Base-by-base conservation (phyloP, 2,888 invertebrate genomes). In the Amblyteles armatorius region DNA sequence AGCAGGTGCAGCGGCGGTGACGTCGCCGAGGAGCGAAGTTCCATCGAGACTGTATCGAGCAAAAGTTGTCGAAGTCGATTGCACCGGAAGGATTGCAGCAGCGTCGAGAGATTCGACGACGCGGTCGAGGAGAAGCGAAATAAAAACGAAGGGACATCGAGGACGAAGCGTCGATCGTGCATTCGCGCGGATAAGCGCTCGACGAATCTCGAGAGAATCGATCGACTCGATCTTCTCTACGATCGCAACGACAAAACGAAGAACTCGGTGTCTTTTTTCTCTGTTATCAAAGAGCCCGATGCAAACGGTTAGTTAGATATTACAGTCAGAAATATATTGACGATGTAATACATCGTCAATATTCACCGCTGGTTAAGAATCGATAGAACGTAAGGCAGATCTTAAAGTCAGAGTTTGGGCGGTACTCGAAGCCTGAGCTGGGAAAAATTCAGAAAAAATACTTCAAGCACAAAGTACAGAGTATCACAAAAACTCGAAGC, bases 221-320 rank as follows among this genome's bases (percentile, higher is more conserved):
- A 78, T 40, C 9, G 48, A 68, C 84, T 85, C 40, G 79, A 85
- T 68, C 82, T 85, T 72, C 76, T 82, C 11, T 85, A 85, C 79
- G 77, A 82, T 72, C 81, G 72, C 11, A 40, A 2, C 50, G 50
- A 72, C 11, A 33, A 22, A 48, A 60, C 79, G 60, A 85, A 68
- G 22, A 79, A 72, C 19, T 44, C 33, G 19, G 36, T 77, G 29
- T 68, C 76, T 33, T 79, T 82, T 22, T 72, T 52, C 9, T 50
- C 57, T 26, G 48, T 19, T 13, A 52, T 16, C 22, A 44, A 50
- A 19, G 26, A 79, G 22, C 22, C 7, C 36, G 50, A 60, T 13
- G 50, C 26, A 11, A 76, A 68, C 11, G 29, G 79, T 82, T 63
- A 11, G 63, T 68, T 36, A 7, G n/a, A 6, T 50, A 60, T 60